Evolutionary conservation across 2,113 vertebrate species (phyloP), one percentile per base, ranked within the genome.

Genomic region (Ictalurus punctatus): DNA sequence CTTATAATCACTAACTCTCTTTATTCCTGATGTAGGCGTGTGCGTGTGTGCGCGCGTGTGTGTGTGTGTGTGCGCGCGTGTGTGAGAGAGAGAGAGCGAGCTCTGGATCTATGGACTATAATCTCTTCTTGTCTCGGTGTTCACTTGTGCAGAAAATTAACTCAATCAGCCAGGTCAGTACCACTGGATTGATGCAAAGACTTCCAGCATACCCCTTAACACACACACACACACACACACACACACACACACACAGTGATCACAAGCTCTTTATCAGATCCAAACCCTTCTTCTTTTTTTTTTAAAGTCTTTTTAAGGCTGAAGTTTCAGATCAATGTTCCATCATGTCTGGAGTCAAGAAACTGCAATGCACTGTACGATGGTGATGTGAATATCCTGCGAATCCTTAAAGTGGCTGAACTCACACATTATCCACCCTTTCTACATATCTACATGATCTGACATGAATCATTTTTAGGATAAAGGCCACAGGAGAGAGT

Each of bases 131-230:
- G 90, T 89, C 92, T 91, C 92, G 83, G 84, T 94, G 94, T 86
- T 95, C 93, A 95, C 91, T 90, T 94, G 91, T 89, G 94, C 94
- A 93, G 94, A 95, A 96, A 95, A 95, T 96, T 92, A 95, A 94
- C 92, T 95, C 91, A 82, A 87, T 86, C 87, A 86, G 90, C 85
- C 86, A 48, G 86, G 86, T 89, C 86, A 86, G 88, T 90, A 84
- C 92, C 90, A 94, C 91, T 91, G 65, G 73, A 86, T 44, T 78
- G 34, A 82, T 59, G 84, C 48, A 34, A 48, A 74, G 82, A 86
- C 85, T 17, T 21, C 23, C 80, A 87, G 54, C 84, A 30, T 79
- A 83, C 14, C 74, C 48, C 23, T 37, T 37, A 56, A 14, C 73
- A 71, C 65, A 54, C 85, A 86, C 58, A 3, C 82, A 61, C 74